Percentiles rank a stretch among this genome's conserved stretches.
Evolutionary conservation across 2,797 vertebrate genomes (phyloP).

Genomic region (Micropoecilia bifurca): DNA sequence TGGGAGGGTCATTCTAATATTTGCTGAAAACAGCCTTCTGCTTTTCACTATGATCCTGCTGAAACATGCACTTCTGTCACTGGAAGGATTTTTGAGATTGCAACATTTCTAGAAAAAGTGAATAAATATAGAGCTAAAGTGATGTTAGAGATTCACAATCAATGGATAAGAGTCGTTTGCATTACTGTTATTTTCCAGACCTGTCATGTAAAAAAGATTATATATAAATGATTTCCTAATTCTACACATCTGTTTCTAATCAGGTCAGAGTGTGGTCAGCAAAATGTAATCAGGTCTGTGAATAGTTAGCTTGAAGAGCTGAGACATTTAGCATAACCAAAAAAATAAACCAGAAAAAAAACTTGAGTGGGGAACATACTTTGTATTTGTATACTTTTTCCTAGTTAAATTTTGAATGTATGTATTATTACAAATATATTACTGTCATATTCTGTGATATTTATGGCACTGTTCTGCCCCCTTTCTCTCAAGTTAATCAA

Average conservation of each 20-base stretch:
- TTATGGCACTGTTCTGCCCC: neutral
- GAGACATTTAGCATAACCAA: neutral
- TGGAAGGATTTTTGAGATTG: neutral
- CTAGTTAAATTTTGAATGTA: neutral
- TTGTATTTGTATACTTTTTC: neutral
- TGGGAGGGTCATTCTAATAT: constrained; percentile 17
- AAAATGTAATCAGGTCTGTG: neutral
- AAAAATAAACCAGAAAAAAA: neutral
- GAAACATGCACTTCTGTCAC: constrained; percentile 20
- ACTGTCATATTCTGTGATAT: no score
- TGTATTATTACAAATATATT: neutral
- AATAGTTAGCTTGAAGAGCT: neutral
- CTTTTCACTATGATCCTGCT: constrained; percentile 6
- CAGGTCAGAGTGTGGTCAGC: neutral
- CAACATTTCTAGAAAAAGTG: neutral
- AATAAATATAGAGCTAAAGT: neutral
- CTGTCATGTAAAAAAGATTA: neutral
- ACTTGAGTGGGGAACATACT: neutral
- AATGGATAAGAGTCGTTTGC: no score
- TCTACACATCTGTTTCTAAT: neutral
- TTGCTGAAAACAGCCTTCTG: constrained; percentile 12
- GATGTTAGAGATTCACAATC: neutral
- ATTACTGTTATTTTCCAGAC: neutral
- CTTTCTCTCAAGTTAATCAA: neutral
- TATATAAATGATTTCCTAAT: neutral